Evolutionary conservation across 2,113 vertebrate genomes (phyloP), one percentile per base, ranked within the genome.

Genomic region (Myiopsitta monachus): DNA sequence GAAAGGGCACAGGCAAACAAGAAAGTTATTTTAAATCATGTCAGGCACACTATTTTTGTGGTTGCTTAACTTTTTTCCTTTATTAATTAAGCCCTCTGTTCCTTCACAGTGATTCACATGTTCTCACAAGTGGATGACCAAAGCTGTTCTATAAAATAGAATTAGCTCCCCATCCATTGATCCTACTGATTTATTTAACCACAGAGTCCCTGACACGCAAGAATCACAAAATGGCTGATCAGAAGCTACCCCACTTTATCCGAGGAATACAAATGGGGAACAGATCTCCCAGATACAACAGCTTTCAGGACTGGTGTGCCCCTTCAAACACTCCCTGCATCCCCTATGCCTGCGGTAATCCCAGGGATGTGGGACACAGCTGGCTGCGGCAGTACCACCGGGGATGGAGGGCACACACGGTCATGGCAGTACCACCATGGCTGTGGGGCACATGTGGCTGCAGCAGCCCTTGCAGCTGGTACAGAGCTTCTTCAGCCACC

Each of bases 391-490:
- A 72, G 63, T 41, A 69, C 7, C 49, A 64, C 14, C 0, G 2
- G 46, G 70, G 79, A 59, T 7, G 17, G 18, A 22, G 73, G 39
- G 44, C 36, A 73, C 68, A 61, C 5, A 4, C 2, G 2, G 27
- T 4, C 33, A 7, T 0, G 1, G 80, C 21, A 19, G 52, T 7
- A 54, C 36, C 4, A 3, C 46, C 0, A 0, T 28, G 44, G 66
- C 9, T 0, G 0, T 0, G 0, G 16, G 64, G 59, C 43, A 57
- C 31, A 59, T 12, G 9, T 3, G 9, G 49, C 17, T 0, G 0
- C 2, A 4, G n/a, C 39, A 59, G 75, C 12, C 31, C 57, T 21
- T 18, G 38, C 46, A 36, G 55, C 74, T 22, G 74, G 61, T 15
- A 55, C 31, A 78, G 10, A 68, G 36, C 49, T 55, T n/a, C 62